A percentile compares a stretch with the other conserved stretches of the same genome.
phyloP scores from a whole-genome alignment of 2,888 invertebrate species.

The Zonitis immaculata region DNA sequence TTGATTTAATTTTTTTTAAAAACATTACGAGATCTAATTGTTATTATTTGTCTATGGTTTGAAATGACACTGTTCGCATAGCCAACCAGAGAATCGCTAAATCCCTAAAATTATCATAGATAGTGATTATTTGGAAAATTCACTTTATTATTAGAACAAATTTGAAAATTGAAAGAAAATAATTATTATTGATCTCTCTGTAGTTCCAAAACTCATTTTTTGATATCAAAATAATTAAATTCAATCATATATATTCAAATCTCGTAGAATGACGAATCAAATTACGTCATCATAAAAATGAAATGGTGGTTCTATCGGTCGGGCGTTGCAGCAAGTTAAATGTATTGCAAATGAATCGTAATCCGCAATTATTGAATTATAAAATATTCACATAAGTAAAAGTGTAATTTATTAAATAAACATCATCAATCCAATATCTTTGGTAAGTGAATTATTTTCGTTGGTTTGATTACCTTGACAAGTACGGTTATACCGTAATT shows the following conservation, averaged over 20 bases:
- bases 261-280: slow-evolving; percentile 14
- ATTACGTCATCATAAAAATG: slow-evolving; percentile 41
- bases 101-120: too few relatives aligned
- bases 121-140: too few relatives aligned
- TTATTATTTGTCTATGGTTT: too few relatives aligned
- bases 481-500: slow-evolving; percentile 3
- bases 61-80: too few relatives aligned
- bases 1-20: too few relatives aligned
- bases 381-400: background rate
- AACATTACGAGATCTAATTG: too few relatives aligned
- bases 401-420: background rate
- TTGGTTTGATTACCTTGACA: background rate
- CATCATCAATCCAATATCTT: background rate
- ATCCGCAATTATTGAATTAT: background rate
- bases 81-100: too few relatives aligned
- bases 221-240: too few relatives aligned
- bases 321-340: slow-evolving; percentile 40
- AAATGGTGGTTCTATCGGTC: slow-evolving; percentile 40
- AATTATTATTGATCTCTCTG: too few relatives aligned
- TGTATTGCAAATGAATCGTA: slow-evolving; percentile 14
- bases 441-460: background rate
- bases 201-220: too few relatives aligned
- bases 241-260: background rate
- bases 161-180: too few relatives aligned
- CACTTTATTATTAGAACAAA: too few relatives aligned